Percentiles rank a stretch among this genome's conserved stretches.
Conservation (phyloP, 2,888 invertebrate genomes). For the Hydriomena furcata region DNA sequence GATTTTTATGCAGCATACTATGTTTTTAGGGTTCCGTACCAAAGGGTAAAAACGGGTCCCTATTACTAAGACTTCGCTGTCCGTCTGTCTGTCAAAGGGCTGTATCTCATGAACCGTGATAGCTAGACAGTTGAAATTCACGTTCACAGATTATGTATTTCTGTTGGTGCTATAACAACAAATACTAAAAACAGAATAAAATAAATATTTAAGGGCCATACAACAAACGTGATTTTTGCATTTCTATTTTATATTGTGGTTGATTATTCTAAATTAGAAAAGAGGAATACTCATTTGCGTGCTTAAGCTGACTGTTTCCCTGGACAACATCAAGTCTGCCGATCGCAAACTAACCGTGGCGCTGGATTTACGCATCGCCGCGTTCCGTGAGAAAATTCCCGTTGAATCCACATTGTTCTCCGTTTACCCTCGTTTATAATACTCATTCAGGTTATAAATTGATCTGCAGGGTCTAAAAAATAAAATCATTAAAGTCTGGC, state of each 20-base stretch:
- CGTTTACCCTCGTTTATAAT: constrained; percentile 60
- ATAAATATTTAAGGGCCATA: too few relatives aligned
- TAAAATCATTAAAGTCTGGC: constrained; percentile 15
- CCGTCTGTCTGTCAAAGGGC: too few relatives aligned
- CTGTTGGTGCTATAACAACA: too few relatives aligned
- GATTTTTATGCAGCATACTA: too few relatives aligned
- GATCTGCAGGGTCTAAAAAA: constrained; percentile 30
- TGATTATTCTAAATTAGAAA: constrained; percentile 27
- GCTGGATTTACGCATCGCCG: constrained; percentile 69
- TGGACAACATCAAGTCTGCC: constrained; percentile 46
- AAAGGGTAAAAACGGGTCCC: too few relatives aligned
- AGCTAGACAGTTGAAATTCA: too few relatives aligned
- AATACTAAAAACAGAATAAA: too few relatives aligned
- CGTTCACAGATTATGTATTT: too few relatives aligned
- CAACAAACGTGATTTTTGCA: too few relatives aligned
- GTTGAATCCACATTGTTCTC: constrained; percentile 66
- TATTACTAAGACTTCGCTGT: too few relatives aligned
- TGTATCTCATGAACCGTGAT: too few relatives aligned
- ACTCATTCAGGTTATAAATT: constrained; percentile 43
- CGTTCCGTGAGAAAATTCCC: constrained; percentile 73
- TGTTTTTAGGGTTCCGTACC: too few relatives aligned
- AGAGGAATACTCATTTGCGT: constrained; percentile 47
- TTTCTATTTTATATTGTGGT: constrained; percentile 1
- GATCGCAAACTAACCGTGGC: constrained; percentile 70
- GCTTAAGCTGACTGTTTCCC: constrained; percentile 54